Conservation (phyloP, 2,888 invertebrate genomes). For the Nomada hirtipes region DNA sequence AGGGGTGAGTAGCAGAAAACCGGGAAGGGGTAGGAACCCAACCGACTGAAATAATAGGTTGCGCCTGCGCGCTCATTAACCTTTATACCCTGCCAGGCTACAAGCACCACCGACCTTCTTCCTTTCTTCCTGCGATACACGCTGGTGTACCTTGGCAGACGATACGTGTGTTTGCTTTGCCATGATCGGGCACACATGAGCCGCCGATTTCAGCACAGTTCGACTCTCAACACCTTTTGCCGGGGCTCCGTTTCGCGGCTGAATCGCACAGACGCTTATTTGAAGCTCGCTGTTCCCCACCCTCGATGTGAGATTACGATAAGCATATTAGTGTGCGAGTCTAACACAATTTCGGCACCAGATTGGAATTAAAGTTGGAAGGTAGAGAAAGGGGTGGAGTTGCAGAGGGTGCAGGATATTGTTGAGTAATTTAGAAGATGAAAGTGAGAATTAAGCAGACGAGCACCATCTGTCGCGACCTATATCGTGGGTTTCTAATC, state of each 20-base stretch:
- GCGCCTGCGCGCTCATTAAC: conserved; percentile 84
- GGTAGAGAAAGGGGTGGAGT: background rate
- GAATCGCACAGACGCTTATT: conserved; percentile 5
- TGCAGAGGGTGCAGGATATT: background rate
- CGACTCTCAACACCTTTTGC: conserved; percentile 33
- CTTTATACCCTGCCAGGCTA: conserved; percentile 82
- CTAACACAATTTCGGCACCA: too few species aligned
- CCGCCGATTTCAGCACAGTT: conserved; percentile 47
- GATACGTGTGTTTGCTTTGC: conserved; percentile 74
- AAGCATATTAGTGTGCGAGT: conserved; percentile 5
- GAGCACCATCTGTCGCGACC: conserved; percentile 9
- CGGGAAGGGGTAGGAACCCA: conserved; percentile 70
- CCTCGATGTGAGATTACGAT: conserved; percentile 12
- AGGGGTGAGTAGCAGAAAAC: conserved; percentile 59
- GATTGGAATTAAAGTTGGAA: background rate
- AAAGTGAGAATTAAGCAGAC: background rate
- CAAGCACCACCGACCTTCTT: conserved; percentile 82
- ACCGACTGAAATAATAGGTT: conserved; percentile 84
- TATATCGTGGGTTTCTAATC: background rate
- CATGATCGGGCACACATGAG: conserved; percentile 66
- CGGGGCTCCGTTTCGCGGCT: conserved; percentile 13
- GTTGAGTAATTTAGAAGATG: background rate
- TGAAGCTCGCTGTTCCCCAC: background rate
- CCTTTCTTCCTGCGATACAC: conserved; percentile 72
- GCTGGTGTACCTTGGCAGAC: conserved; percentile 55